A percentile compares a stretch with the other conserved stretches of the same genome.
Evolutionary conservation across 2,113 vertebrate genomes (phyloP).

Genomic region (Carassius gibelio): DNA sequence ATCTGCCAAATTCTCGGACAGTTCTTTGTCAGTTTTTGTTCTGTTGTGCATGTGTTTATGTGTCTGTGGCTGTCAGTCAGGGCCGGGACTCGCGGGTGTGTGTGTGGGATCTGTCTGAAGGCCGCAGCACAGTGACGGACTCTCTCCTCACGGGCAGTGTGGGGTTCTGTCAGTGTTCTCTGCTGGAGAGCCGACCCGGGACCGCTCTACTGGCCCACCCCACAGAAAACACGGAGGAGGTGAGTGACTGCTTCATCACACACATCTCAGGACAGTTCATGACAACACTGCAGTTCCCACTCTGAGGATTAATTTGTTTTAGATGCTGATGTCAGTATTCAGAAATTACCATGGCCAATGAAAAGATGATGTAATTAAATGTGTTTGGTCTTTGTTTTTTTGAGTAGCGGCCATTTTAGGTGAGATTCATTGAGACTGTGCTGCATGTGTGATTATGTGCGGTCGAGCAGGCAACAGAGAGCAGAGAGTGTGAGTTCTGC

Average conservation of each 20-base stretch:
- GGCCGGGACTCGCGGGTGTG: slow-evolving; percentile 87
- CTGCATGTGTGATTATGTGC: slow-evolving; percentile 28
- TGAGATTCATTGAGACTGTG: not conserved
- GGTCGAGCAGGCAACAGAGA: not conserved
- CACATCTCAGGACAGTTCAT: not conserved
- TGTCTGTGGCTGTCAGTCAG: slow-evolving; percentile 76
- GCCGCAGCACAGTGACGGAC: slow-evolving; percentile 74
- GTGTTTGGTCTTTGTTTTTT: not conserved
- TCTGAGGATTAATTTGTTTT: too few species aligned
- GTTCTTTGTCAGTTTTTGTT: not conserved
- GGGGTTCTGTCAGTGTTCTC: slow-evolving; percentile 87
- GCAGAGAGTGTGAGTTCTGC: slow-evolving; percentile 10
- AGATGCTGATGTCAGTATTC: too few species aligned
- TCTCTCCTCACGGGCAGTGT: slow-evolving; percentile 79
- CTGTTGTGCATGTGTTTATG: not conserved
- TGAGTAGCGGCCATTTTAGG: not conserved
- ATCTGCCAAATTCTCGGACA: too few species aligned
- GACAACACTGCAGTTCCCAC: not conserved
- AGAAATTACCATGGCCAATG: too few species aligned
- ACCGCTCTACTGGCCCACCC: slow-evolving; percentile 81
- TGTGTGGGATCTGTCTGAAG: slow-evolving; percentile 87
- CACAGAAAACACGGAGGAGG: slow-evolving; percentile 82
- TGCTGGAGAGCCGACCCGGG: slow-evolving; percentile 68
- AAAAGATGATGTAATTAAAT: too few species aligned
- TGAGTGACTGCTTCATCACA: slow-evolving; percentile 65